phyloP scores from a whole-genome alignment of 2,113 vertebrate species.

The Nothobranchius furzeri region DNA sequence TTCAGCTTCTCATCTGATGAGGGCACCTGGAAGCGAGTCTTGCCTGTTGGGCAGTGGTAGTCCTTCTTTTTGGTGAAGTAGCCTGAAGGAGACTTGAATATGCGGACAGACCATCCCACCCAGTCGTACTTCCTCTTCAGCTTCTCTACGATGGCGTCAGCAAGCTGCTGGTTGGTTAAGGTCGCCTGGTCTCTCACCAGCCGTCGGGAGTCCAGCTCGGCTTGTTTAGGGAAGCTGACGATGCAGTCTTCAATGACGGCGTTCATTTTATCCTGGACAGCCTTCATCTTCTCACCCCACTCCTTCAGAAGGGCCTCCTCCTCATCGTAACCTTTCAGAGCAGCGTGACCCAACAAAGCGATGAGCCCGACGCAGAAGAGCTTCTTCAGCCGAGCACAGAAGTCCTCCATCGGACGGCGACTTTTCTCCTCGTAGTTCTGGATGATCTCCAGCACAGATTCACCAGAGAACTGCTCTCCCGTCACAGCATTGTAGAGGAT shows the following conservation, averaged over 20 bases:
- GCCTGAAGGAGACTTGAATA: slow-evolving; percentile 66
- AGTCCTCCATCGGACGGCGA: slow-evolving; percentile 76
- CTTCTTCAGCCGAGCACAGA: slow-evolving; percentile 78
- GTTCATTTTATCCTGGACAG: slow-evolving; percentile 75
- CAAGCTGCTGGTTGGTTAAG: slow-evolving; percentile 70
- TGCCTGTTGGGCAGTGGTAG: slow-evolving; percentile 68
- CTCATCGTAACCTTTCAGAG: slow-evolving; percentile 69
- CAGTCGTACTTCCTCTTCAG: slow-evolving; percentile 78
- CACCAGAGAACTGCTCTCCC: slow-evolving; percentile 73
- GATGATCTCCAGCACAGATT: slow-evolving; percentile 77
- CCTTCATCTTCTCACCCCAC: slow-evolving; percentile 79
- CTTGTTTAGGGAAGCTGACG: slow-evolving; percentile 72
- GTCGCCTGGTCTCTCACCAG: slow-evolving; percentile 63
- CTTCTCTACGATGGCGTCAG: slow-evolving; percentile 60
- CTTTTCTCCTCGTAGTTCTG: slow-evolving; percentile 81
- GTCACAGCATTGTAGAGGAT: slow-evolving; percentile 75
- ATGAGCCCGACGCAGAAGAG: slow-evolving; percentile 82
- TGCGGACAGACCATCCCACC: slow-evolving; percentile 80
- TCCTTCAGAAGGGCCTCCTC: slow-evolving; percentile 70
- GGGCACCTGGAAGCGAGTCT: slow-evolving; percentile 75
- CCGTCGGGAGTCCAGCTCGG: slow-evolving; percentile 62
- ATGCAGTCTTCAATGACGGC: slow-evolving; percentile 77
- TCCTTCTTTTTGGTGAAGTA: slow-evolving; percentile 64
- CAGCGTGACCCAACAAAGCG: slow-evolving; percentile 74
- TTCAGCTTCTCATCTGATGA: slow-evolving; percentile 65